Base-by-base conservation (phyloP, 2,797 vertebrate genomes). In the Sebastes minor region DNA sequence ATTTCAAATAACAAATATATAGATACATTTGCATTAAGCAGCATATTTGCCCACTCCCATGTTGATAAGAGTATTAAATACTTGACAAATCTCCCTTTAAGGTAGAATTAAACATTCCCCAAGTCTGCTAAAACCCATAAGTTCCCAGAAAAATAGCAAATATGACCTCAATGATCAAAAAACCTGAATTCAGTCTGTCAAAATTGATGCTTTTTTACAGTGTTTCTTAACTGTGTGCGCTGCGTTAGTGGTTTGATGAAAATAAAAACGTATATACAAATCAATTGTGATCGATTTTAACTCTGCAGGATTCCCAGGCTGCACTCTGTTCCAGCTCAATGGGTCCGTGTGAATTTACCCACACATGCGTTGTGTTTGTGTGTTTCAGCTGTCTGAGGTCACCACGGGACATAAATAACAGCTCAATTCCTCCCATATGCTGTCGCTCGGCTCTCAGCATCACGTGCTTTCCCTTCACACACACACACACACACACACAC, bases 401-500 rank as follows among this genome's bases (percentile, higher is more conserved):
- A 62, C 27, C 65, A 33, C 25, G 4, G 53, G 61, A 63, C 10
- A 38, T 81, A 82, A 72, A 80, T 70, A 78, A 77, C 33, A 55
- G 70, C n/a, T 81, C 82, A 64, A 1, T 33, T 70, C 27, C 20
- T 78, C 30, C 32, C 4, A 18, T 74, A 68, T 46, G 10, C 28
- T 64, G 28, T 64, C 2, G 1, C 25, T n/a, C 20, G 60, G 5
- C 33, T 67, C n/a, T 52, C 20, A 32, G 32, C 71, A 63, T 33
- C 64, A 23, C n/a, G 49, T 61, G n/a, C 23, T 74, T 16, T 73
- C 18, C 42, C 33, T 63, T 80, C 68, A 42, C 38, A 42, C 38
- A 53, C 68, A 42, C 46, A 82, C 33, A 69, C 71, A 83, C 71
- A 83, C 38, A 52, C 38, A 52, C 38, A 52, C 46, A 82, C 33